phyloP scores from a whole-genome alignment of 2,888 invertebrate genomes.

The Lydus trimaculatus region DNA sequence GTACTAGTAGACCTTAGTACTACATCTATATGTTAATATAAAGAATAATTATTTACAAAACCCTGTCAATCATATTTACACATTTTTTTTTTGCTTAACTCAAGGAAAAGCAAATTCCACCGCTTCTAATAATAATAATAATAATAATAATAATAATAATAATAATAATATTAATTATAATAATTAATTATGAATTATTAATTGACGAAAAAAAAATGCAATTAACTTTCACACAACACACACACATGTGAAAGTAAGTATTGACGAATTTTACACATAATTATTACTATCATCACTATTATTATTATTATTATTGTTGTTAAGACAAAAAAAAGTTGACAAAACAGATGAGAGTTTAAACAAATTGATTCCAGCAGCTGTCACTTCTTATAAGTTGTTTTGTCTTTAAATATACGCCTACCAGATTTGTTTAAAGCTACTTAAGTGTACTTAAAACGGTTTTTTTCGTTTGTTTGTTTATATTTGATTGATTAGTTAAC shows the following conservation, averaged over 20 bases:
- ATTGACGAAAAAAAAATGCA: neutral
- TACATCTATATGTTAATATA: too few relatives aligned
- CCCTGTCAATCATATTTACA: neutral
- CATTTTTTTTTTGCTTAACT: neutral
- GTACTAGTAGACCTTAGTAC: too few relatives aligned
- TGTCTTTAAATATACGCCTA: neutral
- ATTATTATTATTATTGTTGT: neutral
- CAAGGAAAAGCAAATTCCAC: neutral
- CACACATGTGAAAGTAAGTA: neutral
- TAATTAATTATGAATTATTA: neutral
- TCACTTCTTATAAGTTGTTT: neutral
- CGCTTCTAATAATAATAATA: neutral
- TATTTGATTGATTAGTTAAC: neutral
- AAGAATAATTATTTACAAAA: too few relatives aligned
- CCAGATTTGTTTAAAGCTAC: constrained; percentile 1
- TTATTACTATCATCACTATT: neutral
- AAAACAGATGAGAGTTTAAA: neutral
- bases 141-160: neutral
- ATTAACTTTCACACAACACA: constrained; percentile 1
- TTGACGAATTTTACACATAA: too few relatives aligned
- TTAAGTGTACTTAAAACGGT: neutral
- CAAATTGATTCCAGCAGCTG: neutral
- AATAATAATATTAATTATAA: neutral
- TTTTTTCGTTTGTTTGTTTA: neutral
- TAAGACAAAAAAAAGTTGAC: neutral